Evolutionary conservation across 2,113 vertebrate species (phyloP).

Genomic region (Colaptes auratus): DNA sequence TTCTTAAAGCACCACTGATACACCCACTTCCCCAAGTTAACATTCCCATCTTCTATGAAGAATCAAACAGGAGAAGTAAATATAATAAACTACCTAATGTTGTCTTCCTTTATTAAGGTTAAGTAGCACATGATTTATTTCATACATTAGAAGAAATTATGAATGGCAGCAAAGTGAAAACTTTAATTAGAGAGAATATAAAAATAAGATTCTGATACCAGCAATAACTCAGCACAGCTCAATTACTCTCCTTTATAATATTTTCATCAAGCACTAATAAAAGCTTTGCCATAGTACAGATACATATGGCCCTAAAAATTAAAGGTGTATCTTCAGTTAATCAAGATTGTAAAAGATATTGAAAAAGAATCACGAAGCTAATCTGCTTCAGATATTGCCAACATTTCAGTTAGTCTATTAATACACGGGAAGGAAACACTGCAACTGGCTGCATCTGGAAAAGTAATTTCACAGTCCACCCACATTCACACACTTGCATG

Average conservation of each 20-base stretch:
- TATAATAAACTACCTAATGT: not conserved
- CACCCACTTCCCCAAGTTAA: not conserved
- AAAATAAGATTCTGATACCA: not conserved
- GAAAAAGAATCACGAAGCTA: not conserved
- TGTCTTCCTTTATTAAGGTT: constrained; percentile 14
- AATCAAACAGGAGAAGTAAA: not conserved
- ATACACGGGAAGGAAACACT: not conserved
- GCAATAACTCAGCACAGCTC: not conserved
- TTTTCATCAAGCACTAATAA: not conserved
- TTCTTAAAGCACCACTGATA: not conserved
- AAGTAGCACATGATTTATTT: constrained; percentile 17
- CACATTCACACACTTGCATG: not conserved
- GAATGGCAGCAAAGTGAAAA: constrained; percentile 35
- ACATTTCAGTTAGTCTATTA: not conserved
- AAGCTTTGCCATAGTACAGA: not conserved
- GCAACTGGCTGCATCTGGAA: not conserved
- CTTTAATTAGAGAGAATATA: constrained; percentile 31
- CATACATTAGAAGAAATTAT: not conserved
- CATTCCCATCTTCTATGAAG: not conserved
- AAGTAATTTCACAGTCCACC: not conserved
- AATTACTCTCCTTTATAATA: not conserved
- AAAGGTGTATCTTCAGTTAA: not conserved
- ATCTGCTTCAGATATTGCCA: not conserved
- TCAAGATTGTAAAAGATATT: not conserved
- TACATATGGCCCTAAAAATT: not conserved